Evolutionary conservation across 1,140 invertebrate species (phyloP), one percentile per base, ranked within the genome.

Genomic region (roundworm (Caenorhabditis elegans)): DNA sequence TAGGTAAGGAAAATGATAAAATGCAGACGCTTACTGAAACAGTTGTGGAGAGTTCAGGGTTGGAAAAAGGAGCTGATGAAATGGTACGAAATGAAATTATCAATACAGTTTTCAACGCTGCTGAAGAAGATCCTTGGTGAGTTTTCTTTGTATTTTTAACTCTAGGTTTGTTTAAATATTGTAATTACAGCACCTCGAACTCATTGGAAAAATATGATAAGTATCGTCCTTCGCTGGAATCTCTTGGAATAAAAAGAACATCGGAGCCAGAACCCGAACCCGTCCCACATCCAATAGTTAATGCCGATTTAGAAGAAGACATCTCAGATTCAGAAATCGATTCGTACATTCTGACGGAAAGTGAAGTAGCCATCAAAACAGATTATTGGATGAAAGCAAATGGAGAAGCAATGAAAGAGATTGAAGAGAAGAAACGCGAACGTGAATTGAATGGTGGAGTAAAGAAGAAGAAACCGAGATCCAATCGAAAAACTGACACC

Each of bases 341-440:
- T 43, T 85, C 85, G 3, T 89, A 89, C 60, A 88, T 89, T 80
- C 76, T 89, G 17, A 85, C 82, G 5, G 81, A 86, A 11, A 75
- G 60, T 11, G 88, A 89, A 55, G 60, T 88, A 4, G 65, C 85
- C 19, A 51, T 89, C 11, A 89, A 89, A 65, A 79, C 76, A 11
- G 85, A 86, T 51, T 79, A 87, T 17, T 89, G 88, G 88, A 87
- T 89, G 85, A 85, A 82, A 43, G 78, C 82, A 15, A 89, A 89
- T 78, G 86, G 83, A 17, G 81, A 86, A 36, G 83, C 86, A 79
- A 79, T 89, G 48, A 75, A 83, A 48, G 78, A 78, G 31, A 87
- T 88, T 28, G 48, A 51, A 15, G 48, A 49, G 36, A 49, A 24
- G 19, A 77, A 28, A 36, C 31, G 46, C 15, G 76, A 77, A 49